Base-by-base conservation (phyloP, 2,113 vertebrate genomes). In the Chaetura pelagica region DNA sequence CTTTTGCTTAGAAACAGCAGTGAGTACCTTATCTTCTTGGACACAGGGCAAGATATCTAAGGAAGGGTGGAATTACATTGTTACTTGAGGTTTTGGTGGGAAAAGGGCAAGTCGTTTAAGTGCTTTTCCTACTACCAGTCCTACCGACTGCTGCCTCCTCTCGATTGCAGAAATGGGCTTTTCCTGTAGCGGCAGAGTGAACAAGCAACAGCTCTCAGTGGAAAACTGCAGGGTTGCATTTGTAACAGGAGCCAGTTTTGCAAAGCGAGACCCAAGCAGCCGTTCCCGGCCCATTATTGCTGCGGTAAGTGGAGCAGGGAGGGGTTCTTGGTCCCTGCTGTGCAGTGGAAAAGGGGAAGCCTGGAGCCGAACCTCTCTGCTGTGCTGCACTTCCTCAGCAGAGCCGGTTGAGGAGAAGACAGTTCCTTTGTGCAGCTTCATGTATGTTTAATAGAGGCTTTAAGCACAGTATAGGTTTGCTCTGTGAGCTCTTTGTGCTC, bases 391-490 rank as follows among this genome's bases (percentile, higher is more conserved):
- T 96, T 95, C 84, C 86, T 83, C 32, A n/a, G 83, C 76, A 73
- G 79, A 42, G 63, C 24, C 6, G 48, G 79, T 29, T 9, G 27
- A 54, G 89, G 49, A 94, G 80, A 54, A 63, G 76, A 77, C 73
- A 42, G 87, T 87, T 96, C 91, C 84, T 91, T 76, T 87, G 40
- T 35, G 54, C 12, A 4, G 2, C 72, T 77, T 86, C 55, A 26
- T 84, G 23, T 11, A 24, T 66, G 19, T 89, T 94, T 87, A 17
- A 67, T 29, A 24, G 8, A 38, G 26, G 51, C 27, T 40, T 94
- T 84, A 87, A 96, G 52, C 59, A 62, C 93, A 58, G 87, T 58
- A 17, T 66, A 74, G 87, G 27, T 71, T 91, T 94, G 73, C 91
- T 87, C n/a, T 34, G 34, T 8, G 26, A 46, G 27, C 35, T 30